Percentiles rank a stretch among this genome's conserved stretches.
Conservation (phyloP, 2,888 invertebrate genomes). For the Eilema sororculum region DNA sequence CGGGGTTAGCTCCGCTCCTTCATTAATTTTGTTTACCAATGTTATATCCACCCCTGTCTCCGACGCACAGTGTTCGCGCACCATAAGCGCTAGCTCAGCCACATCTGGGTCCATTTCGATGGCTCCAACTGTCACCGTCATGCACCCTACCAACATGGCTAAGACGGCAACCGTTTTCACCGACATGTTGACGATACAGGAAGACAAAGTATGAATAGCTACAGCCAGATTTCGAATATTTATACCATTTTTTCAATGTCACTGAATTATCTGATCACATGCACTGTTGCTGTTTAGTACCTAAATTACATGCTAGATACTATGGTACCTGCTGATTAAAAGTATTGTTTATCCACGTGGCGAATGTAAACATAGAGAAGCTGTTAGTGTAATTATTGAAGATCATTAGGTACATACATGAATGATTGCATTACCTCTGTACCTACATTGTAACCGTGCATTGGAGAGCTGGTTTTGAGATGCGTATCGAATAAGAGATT, state of each 20-base stretch:
- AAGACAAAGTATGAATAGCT: conserved; percentile 13
- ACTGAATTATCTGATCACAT: conserved; percentile 43
- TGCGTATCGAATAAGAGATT: no score
- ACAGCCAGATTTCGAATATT: conserved; percentile 19
- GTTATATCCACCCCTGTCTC: conserved; percentile 72
- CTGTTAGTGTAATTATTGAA: no score
- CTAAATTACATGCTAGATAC: conserved; percentile 58
- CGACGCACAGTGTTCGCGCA: conserved; percentile 72
- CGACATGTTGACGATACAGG: conserved; percentile 18
- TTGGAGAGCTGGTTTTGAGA: no score
- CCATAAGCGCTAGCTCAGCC: conserved; percentile 75
- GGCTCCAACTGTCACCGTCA: conserved; percentile 30
- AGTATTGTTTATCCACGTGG: conserved; percentile 51
- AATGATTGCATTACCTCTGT: no score
- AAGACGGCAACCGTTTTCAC: conserved; percentile 23
- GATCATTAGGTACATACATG: no score
- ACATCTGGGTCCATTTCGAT: conserved; percentile 71
- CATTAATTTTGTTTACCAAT: conserved; percentile 70
- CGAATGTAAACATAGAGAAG: conserved; percentile 30
- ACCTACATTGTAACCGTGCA: no score
- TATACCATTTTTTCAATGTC: conserved; percentile 62
- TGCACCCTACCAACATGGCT: conserved; percentile 14
- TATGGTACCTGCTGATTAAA: conserved; percentile 59
- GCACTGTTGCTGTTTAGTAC: conserved; percentile 29
- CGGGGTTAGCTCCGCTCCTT: conserved; percentile 67